phyloP scores from a whole-genome alignment of 2,113 vertebrate genomes.

The Passer domesticus region DNA sequence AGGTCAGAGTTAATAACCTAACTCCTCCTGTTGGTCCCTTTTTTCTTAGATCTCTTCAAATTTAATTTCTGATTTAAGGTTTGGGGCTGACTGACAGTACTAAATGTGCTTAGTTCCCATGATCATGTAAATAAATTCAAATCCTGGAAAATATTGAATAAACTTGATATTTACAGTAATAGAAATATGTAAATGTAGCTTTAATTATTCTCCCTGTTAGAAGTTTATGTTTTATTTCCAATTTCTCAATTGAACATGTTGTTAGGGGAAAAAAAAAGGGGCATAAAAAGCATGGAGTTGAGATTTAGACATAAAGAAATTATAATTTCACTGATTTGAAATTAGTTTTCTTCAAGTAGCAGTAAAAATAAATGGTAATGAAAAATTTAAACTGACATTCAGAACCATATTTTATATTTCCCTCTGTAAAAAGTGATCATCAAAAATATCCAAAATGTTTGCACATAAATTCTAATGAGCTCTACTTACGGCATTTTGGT shows the following conservation, averaged over 20 bases:
- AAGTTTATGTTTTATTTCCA: not conserved
- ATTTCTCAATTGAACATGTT: not conserved
- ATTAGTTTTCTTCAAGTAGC: not conserved
- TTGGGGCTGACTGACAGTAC: not conserved
- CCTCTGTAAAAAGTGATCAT: not conserved
- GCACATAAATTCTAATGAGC: constrained; percentile 3
- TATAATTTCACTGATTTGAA: not conserved
- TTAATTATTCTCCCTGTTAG: not conserved
- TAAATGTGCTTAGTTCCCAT: not conserved
- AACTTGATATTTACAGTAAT: not conserved
- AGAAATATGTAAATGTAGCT: not conserved
- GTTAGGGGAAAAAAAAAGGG: not conserved
- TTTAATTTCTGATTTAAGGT: not conserved
- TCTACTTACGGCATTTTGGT: not conserved
- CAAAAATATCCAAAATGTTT: constrained; percentile 5
- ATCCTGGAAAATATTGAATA: not conserved
- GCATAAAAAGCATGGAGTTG: not conserved
- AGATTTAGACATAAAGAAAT: constrained; percentile 4
- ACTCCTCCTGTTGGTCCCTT: not conserved
- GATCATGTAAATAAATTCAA: not conserved
- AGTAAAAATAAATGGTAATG: not conserved
- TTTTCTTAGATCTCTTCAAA: not conserved
- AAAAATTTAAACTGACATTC: not conserved
- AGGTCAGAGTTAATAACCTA: not conserved
- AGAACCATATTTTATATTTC: not conserved